phyloP scores from a whole-genome alignment of 2,888 invertebrate genomes.

The Conops quadrifasciatus region DNA sequence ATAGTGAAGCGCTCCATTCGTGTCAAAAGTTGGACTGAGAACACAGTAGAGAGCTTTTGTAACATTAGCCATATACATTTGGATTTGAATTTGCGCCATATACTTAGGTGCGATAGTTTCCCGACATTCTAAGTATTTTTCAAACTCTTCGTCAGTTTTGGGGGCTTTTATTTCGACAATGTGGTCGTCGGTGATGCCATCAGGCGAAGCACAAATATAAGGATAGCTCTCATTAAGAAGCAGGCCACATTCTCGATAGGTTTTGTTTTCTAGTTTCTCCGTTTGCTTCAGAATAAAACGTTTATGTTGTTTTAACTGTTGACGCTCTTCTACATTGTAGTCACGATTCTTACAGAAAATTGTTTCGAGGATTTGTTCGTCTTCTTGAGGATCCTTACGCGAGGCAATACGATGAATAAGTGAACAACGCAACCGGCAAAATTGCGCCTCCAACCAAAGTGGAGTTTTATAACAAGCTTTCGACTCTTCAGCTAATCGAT shows the following conservation, averaged over 20 bases:
- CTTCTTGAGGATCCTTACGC: slow-evolving; percentile 56
- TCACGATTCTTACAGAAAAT: slow-evolving; percentile 63
- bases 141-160: slow-evolving; percentile 65
- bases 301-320: slow-evolving; percentile 63
- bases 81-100: slow-evolving; percentile 64
- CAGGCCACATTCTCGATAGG: slow-evolving; percentile 60
- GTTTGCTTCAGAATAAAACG: slow-evolving; percentile 64
- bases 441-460: slow-evolving; percentile 62
- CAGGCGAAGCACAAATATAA: slow-evolving; percentile 61
- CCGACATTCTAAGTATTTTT: slow-evolving; percentile 61
- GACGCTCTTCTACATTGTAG: slow-evolving; percentile 53
- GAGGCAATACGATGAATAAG: slow-evolving; percentile 59
- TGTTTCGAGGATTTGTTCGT: slow-evolving; percentile 57
- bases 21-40: slow-evolving; percentile 63
- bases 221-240: slow-evolving; percentile 60
- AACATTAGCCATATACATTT: slow-evolving; percentile 64
- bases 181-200: slow-evolving; percentile 64
- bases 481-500: slow-evolving; percentile 55
- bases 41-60: slow-evolving; percentile 64
- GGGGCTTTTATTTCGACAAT: slow-evolving; percentile 64
- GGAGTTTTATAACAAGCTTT: slow-evolving; percentile 58
- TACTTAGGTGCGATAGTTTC: slow-evolving; percentile 64
- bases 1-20: slow-evolving; percentile 62
- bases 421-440: slow-evolving; percentile 62
- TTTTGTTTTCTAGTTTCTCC: slow-evolving; percentile 62